Percentiles rank a stretch among this genome's conserved stretches.
These are phyloP conservation scores for Atrichornis clamosus DNA, from an alignment of 2,113 vertebrate species.

Conservation along the genomic window DNA sequence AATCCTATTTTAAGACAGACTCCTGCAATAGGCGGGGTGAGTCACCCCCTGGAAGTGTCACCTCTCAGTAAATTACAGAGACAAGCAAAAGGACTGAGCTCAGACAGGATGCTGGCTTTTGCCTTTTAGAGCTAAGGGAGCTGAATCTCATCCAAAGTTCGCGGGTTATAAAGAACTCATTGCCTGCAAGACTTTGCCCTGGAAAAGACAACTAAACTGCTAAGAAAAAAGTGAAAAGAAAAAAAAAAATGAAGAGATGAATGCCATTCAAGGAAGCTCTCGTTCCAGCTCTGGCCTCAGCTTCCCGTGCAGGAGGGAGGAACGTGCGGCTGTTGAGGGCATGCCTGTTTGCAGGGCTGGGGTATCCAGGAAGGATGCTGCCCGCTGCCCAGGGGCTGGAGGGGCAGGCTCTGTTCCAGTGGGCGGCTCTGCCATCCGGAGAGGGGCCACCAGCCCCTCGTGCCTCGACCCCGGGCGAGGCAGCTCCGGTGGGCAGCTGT, in stretches of 20 bases:
- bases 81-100: not conserved
- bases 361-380: not conserved
- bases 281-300: not conserved
- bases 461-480: accelerated
- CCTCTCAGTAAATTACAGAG: conserved; percentile 6
- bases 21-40: not conserved
- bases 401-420: accelerated
- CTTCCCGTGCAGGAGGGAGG: not conserved
- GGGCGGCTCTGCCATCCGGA: not conserved
- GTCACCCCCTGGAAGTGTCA: not conserved
- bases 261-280: not conserved
- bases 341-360: not conserved
- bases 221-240: not conserved
- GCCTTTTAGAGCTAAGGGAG: not conserved
- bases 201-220: not conserved
- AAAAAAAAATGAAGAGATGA: not conserved
- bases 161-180: not conserved
- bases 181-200: not conserved
- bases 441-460: not conserved
- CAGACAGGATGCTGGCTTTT: conserved; percentile 12
- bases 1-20: not conserved
- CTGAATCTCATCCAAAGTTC: not conserved
- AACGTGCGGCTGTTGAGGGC: not conserved
- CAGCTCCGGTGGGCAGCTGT: accelerated
- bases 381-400: not conserved